Base-by-base conservation (phyloP, 1,140 invertebrate species). In the Dreissena polymorpha region DNA sequence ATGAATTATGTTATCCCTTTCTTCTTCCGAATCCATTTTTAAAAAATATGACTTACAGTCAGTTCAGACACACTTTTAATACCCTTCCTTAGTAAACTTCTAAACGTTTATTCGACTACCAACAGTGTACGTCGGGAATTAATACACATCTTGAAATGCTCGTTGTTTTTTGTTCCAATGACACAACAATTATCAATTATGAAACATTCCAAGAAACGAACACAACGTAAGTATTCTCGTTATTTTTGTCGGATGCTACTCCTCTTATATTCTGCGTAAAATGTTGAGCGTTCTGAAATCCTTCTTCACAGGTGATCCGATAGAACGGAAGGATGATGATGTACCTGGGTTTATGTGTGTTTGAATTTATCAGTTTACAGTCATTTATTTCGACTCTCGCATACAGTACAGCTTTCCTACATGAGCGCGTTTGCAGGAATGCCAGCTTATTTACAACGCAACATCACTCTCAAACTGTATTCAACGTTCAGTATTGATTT, bases 21-120 rank as follows among this genome's bases (percentile, higher is more conserved):
- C 67, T 25, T 78, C 76, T 39, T 70, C 76, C 7, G 63, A 68
- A 7, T 78, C 76, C 76, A 78, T 78, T 25, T 55, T 77, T 18
- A 21, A 60, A 27, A 60, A 5, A 74, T 1, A 27, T 29, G n/a
- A 76, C 39, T 27, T 60, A 0, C 50, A 23, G 55, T n/a, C n/a
- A n/a, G n/a, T n/a, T n/a, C n/a, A n/a, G n/a, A 14, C 51, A 53
- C 39, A 53, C 69, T 71, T 71, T n/a, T 6, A 53, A n/a, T 12
- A 23, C 69, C 29, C 18, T 16, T 23, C 0, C 18, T 10, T 16
- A 70, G 0, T 70, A 50, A 0, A 39, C n/a, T 70, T 10, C n/a
- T 14, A 5, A 49, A 49, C 10, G 39, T 39, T 5, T 6, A 39
- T 49, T 49, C 0, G 16, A 13, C n/a, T n/a, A n/a, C 27, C 29